These are phyloP conservation scores for Lasaia peninsularis DNA, from an alignment of 1,140 invertebrate genomes.

Conservation along the genomic window DNA sequence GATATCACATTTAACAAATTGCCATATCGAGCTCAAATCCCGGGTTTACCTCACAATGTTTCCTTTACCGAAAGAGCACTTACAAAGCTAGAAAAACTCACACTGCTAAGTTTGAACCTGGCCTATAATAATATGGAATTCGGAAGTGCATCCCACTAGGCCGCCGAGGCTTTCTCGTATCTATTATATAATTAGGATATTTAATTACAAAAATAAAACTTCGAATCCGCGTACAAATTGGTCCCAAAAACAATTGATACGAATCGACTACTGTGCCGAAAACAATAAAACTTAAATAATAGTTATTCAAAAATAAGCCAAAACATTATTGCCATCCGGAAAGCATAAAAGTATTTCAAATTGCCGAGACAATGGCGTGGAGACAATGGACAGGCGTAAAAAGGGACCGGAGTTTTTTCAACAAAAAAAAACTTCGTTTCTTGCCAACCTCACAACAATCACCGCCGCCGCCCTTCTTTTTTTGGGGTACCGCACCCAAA, in stretches of 20 bases:
- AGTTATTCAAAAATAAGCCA: slow-evolving; percentile 71
- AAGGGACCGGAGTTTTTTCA: slow-evolving; percentile 55
- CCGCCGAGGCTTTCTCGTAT: too few species aligned
- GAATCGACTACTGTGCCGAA: slow-evolving; percentile 42
- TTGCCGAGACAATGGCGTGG: slow-evolving; percentile 61
- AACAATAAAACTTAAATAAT: slow-evolving; percentile 73
- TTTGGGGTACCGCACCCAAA: too few species aligned
- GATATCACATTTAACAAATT: too few species aligned
- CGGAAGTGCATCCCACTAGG: too few species aligned
- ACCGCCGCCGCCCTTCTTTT: slow-evolving; percentile 54
- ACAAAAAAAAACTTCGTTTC: slow-evolving; percentile 52
- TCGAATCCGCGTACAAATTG: slow-evolving; percentile 57
- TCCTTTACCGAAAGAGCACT: too few species aligned
- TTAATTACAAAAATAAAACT: slow-evolving; percentile 33
- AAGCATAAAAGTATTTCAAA: slow-evolving; percentile 74
- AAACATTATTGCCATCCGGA: slow-evolving; percentile 73
- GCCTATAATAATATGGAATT: too few species aligned
- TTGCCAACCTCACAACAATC: slow-evolving; percentile 62
- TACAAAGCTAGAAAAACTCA: too few species aligned
- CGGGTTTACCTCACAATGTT: too few species aligned
- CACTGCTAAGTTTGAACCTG: too few species aligned
- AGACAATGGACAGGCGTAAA: slow-evolving; percentile 68
- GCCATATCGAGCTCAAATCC: too few species aligned
- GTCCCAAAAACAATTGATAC: slow-evolving; percentile 39
- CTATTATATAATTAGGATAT: slow-evolving; percentile 34